These are phyloP conservation scores for Montipora cactus DNA, from an alignment of 64 coral and sea anemone species.

Conservation along the genomic window DNA sequence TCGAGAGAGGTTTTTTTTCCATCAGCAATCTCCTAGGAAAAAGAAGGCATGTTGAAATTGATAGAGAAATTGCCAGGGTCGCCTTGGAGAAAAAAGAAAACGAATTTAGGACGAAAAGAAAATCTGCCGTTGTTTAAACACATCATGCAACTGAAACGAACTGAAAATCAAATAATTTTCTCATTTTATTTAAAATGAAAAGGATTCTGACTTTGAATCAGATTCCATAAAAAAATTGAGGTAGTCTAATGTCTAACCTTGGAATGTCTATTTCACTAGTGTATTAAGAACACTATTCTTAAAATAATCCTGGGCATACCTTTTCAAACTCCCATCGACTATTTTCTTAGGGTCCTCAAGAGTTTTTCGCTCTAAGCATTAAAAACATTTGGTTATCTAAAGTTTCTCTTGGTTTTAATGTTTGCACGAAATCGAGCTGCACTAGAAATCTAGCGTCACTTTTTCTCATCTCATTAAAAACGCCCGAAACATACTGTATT, in stretches of 20 bases:
- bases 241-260: neutral
- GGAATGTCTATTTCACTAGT: neutral
- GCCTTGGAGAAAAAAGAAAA: too few relatives aligned
- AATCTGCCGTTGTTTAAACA: neutral
- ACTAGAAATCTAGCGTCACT: neutral
- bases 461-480: neutral
- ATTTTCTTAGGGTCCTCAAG: neutral
- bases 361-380: neutral
- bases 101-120: too few relatives aligned
- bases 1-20: too few relatives aligned
- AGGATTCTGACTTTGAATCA: neutral
- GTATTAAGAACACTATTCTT: neutral
- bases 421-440: neutral
- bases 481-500: neutral
- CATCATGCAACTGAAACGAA: neutral
- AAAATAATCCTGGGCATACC: neutral
- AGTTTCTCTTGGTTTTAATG: neutral
- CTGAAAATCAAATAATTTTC: neutral
- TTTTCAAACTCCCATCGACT: neutral
- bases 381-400: neutral
- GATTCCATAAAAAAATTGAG: too few relatives aligned
- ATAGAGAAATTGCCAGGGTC: neutral
- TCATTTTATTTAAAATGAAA: neutral
- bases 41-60: neutral
- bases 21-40: neutral